Percentiles rank a stretch among this genome's conserved stretches.
These are phyloP conservation scores for Drosophila nikananu DNA, from an alignment of 1,140 invertebrate species.

Conservation along the genomic window DNA sequence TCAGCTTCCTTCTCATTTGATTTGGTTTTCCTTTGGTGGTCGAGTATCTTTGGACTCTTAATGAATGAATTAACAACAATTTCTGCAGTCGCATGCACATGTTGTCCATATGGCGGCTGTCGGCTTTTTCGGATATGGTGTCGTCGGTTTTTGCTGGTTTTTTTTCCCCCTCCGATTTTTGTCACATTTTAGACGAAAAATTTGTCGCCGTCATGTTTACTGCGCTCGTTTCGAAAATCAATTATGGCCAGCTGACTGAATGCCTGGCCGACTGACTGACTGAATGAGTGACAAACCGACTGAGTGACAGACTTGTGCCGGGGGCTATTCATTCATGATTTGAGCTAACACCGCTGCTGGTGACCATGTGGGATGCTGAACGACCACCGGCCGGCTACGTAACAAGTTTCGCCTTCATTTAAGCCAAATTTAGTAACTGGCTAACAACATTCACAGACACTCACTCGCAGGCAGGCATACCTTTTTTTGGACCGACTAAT, in stretches of 20 bases:
- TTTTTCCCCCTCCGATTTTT: conserved; percentile 14
- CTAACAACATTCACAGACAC: conserved; percentile 69
- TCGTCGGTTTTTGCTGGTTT: conserved; percentile 36
- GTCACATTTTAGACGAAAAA: conserved; percentile 66
- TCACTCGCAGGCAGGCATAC: conserved; percentile 18
- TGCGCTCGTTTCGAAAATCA: conserved; percentile 70
- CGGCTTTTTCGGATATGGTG: conserved; percentile 34
- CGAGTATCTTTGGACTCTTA: conserved; percentile 19
- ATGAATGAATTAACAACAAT: conserved; percentile 57
- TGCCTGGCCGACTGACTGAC: conserved; percentile 13
- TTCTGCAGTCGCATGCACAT: conserved; percentile 54
- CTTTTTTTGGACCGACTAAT: conserved; percentile 59
- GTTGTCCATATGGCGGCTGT: conserved; percentile 50
- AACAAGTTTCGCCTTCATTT: conserved; percentile 83
- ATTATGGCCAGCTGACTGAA: conserved; percentile 65
- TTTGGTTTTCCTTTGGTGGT: conserved; percentile 25
- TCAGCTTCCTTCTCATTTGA: too few relatives aligned
- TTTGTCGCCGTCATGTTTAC: conserved; percentile 76
- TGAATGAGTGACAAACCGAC: conserved; percentile 37
- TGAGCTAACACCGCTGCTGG: conserved; percentile 43
- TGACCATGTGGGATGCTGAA: conserved; percentile 58
- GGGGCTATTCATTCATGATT: conserved; percentile 76
- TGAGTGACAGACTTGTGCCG: conserved; percentile 45
- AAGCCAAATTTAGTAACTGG: conserved; percentile 82
- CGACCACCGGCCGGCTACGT: conserved; percentile 75